phyloP scores from a whole-genome alignment of 2,797 vertebrate species.

The Tragelaphus eurycerus region DNA sequence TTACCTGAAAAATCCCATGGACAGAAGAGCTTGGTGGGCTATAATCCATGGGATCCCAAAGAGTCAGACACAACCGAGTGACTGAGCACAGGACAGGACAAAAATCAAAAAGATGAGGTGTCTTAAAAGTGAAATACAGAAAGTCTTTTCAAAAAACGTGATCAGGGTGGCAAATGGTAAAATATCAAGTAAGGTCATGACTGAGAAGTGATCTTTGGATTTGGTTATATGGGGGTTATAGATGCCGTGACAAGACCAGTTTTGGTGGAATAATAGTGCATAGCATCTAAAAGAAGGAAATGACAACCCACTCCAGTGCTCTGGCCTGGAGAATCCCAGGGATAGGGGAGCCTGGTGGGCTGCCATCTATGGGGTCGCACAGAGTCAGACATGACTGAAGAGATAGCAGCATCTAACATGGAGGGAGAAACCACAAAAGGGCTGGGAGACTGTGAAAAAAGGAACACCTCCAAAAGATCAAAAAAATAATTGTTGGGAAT shows the following conservation, averaged over 20 bases:
- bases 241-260: not conserved
- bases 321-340: too few relatives aligned
- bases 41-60: not conserved
- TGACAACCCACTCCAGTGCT: too few relatives aligned
- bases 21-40: not conserved
- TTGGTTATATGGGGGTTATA: too few relatives aligned
- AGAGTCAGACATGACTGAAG: too few relatives aligned
- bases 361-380: too few relatives aligned
- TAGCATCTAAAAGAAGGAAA: not conserved
- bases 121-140: not conserved
- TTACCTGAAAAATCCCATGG: not conserved
- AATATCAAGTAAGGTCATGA: not conserved
- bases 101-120: not conserved
- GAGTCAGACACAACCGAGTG: not conserved
- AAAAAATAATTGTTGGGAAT: not conserved
- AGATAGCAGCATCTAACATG: not conserved
- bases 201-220: not conserved
- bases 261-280: not conserved
- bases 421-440: not conserved
- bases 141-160: not conserved
- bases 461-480: rapidly evolving
- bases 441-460: not conserved
- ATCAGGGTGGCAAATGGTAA: not conserved
- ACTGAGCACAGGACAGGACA: not conserved
- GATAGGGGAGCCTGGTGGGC: too few relatives aligned